Conservation (phyloP, 2,888 invertebrate genomes). For the Polymixis flavicincta region DNA sequence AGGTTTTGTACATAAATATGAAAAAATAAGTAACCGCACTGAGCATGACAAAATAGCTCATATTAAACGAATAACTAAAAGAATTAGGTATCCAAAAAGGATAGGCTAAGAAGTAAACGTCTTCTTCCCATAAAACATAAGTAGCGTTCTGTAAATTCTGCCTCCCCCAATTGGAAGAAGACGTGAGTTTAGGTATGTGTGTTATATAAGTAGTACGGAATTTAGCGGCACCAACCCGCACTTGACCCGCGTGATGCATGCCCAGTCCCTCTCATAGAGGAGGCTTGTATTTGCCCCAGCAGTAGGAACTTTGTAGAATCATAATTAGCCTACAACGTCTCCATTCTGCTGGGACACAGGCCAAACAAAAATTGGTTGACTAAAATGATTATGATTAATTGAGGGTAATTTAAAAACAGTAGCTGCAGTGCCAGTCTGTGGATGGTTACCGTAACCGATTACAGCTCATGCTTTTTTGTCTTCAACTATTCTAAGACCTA, state of each 20-base stretch:
- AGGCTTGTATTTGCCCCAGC: too few relatives aligned
- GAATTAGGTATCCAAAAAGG: background rate
- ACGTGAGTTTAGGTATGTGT: too few relatives aligned
- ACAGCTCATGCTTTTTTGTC: background rate
- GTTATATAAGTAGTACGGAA: background rate
- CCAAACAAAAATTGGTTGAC: too few relatives aligned
- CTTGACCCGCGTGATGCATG: too few relatives aligned
- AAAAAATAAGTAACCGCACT: fast-evolving
- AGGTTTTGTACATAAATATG: background rate
- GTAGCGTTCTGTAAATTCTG: too few relatives aligned
- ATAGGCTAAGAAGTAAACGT: background rate
- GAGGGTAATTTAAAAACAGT: background rate
- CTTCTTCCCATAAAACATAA: too few relatives aligned
- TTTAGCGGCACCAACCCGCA: too few relatives aligned
- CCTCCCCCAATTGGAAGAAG: too few relatives aligned
- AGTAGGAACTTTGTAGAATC: too few relatives aligned
- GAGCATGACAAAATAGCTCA: background rate
- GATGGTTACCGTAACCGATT: background rate
- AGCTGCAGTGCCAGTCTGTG: background rate
- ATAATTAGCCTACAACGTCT: too few relatives aligned
- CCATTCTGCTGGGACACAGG: too few relatives aligned
- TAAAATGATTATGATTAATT: background rate
- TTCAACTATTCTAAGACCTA: background rate
- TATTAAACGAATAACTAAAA: background rate
- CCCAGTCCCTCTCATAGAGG: too few relatives aligned